Base-by-base conservation (phyloP, 2,888 invertebrate genomes). In the Subacronicta megacephala region DNA sequence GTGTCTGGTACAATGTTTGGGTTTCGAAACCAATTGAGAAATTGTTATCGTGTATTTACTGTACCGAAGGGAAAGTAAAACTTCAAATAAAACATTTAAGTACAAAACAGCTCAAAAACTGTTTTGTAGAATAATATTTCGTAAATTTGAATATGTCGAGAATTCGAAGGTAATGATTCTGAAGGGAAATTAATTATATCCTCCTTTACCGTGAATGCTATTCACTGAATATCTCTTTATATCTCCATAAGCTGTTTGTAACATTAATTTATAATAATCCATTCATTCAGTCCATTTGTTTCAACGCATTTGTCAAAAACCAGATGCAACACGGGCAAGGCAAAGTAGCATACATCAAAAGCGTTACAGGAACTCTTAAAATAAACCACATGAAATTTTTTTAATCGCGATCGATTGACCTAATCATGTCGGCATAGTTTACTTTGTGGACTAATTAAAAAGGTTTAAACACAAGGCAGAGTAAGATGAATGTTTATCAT, bases 361-460 rank as follows among this genome's bases (percentile, higher is more conserved):
- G 72, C 57, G 62, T 67, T 55, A 70, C 78, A 71, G 70, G 74
- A 85, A 83, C 81, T 85, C 81, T 85, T 62, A 65, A 81, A 73
- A 75, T 72, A 74, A 73, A 69, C 88, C 84, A 80, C 82, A 84
- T 81, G 84, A 85, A 84, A 85, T 81, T 82, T 84, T 83, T 84
- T 82, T 81, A 81, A 88, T 86, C 81, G 81, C 78, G 71, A 84
- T 80, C 82, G 83, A 90, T 89, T 85, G 90, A 87, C 89, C 89
- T 79, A 84, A 89, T 90, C 88, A 85, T 83, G 87, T 83, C 84
- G 66, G 75, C 61, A 67, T 65, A 61, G 85, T 87, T 90, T 89
- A 86, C 81, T 76, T 75, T 83, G 80, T 65, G 81, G 77, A 74
- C 78, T 87, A 89, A 88, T 90, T 88, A 89, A 89, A 82, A 49